Percentiles rank a stretch among this genome's conserved stretches.
Evolutionary conservation across 2,888 invertebrate species (phyloP).

Genomic region (Drosophila anomelani): DNA sequence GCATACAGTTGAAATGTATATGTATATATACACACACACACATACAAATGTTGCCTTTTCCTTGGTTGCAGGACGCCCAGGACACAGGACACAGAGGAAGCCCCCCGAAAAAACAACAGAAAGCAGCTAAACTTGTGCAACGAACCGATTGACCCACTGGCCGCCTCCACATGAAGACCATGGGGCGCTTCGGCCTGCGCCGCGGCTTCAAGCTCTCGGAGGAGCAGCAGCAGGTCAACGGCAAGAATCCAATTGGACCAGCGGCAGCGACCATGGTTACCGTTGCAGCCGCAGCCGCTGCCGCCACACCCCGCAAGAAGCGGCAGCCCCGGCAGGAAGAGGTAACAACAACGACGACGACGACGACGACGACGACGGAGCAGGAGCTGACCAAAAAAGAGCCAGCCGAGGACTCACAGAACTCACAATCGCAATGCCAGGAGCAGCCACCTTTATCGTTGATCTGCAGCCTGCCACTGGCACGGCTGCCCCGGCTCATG

Average conservation of each 20-base stretch:
- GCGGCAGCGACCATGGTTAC: conserved; percentile 7
- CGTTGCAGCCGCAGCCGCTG: background rate
- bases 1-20: background rate
- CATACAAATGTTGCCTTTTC: background rate
- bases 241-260: conserved; percentile 49
- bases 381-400: conserved; percentile 32
- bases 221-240: conserved; percentile 72
- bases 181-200: conserved; percentile 82
- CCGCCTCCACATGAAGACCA: conserved; percentile 72
- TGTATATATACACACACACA: background rate
- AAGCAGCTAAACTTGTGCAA: conserved; percentile 39
- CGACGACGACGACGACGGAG: background rate
- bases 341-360: no score
- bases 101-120: background rate
- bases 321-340: conserved; percentile 20
- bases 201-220: conserved; percentile 78
- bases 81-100: no score
- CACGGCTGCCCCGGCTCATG: conserved; percentile 81
- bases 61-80: conserved; percentile 27
- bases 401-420: conserved; percentile 38
- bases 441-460: conserved; percentile 52
- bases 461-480: conserved; percentile 83
- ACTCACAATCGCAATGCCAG: conserved; percentile 26
- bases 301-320: conserved; percentile 40
- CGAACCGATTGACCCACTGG: conserved; percentile 37